Base-by-base conservation (phyloP, 2,888 invertebrate species). In the Archaeoteleia sp. region DNA sequence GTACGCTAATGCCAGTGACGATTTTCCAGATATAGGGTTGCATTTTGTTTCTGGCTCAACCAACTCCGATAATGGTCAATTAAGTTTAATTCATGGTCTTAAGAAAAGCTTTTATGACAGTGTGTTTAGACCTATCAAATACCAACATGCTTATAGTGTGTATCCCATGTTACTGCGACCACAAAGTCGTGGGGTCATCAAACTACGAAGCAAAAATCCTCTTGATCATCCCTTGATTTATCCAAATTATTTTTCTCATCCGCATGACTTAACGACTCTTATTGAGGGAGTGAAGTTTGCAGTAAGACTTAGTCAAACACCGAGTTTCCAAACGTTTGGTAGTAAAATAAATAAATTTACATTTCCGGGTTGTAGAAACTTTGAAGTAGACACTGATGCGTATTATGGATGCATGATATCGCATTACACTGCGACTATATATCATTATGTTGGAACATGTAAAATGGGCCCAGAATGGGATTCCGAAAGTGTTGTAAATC, bases 221-320 rank as follows among this genome's bases (percentile, higher is more conserved):
- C 89, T 89, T 78, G 91, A 93, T 0, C 87, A 88, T 42, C 95
- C 95, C 0, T 82, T 91, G 51, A 92, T 95, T 70, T 91, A 91
- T 76, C 90, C 95, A 0, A 90, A 90, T 71, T 91, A 90, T 53
- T 91, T 91, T 55, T 88, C 88, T 0, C 88, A 88, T n/a, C 86
- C 88, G 72, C 87, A 89, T 43, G 94, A 94, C 78, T 70, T 91
- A 3, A 86, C 89, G 40, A 86, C 87, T 7, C 87, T 92, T 73
- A 82, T 92, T 9, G 88, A 89, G 73, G 91, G 90, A 0, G 85
- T 90, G 17, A 88, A 88, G 70, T 90, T 89, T 67, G 89, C 87
- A 15, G 78, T 90, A 9, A 86, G 88, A 40, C 83, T 92, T 30
- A 88, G 91, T 71, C 81, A 88, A 2, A 91, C 92, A 0, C 84